Percentiles rank a stretch among this genome's conserved stretches.
Conservation (phyloP, 2,888 invertebrate species). For the Zhengitettix transpicula region DNA sequence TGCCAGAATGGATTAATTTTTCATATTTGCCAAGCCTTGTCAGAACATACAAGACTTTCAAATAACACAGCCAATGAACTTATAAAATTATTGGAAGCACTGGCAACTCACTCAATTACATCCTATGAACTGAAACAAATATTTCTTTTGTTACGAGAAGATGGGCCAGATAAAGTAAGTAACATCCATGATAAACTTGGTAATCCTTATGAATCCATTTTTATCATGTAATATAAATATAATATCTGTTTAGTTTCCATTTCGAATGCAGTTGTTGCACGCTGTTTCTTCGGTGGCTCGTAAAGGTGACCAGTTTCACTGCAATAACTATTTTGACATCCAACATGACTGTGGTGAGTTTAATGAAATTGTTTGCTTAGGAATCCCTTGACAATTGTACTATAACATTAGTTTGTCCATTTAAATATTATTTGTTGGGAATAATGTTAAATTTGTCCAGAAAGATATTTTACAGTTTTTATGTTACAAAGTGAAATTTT, state of each 20-base stretch:
- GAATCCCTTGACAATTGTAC: too few relatives aligned
- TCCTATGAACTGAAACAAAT: constrained; percentile 38
- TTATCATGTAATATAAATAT: too few relatives aligned
- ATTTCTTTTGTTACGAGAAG: constrained; percentile 27
- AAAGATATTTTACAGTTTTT: too few relatives aligned
- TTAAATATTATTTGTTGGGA: too few relatives aligned
- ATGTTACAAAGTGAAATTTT: too few relatives aligned
- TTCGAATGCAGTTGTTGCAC: constrained; percentile 23
- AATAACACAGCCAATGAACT: constrained; percentile 30
- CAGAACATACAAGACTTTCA: constrained; percentile 25
- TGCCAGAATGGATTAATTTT: constrained; percentile 33
- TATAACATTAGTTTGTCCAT: too few relatives aligned
- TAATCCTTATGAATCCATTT: too few relatives aligned
- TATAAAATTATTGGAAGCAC: constrained; percentile 34
- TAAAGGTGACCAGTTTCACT: constrained; percentile 22
- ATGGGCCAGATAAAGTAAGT: constrained; percentile 22
- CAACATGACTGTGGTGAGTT: constrained; percentile 23
- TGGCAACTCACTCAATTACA: constrained; percentile 37
- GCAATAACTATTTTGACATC: constrained; percentile 34
- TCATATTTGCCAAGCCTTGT: constrained; percentile 28
- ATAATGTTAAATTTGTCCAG: too few relatives aligned
- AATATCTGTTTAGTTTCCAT: constrained; percentile 19
- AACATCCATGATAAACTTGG: not conserved
- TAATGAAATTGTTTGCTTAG: too few relatives aligned
- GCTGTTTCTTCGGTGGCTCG: constrained; percentile 27